Evolutionary conservation across 2,888 invertebrate genomes (phyloP).

Genomic region (Tenthredo scrophulariae): DNA sequence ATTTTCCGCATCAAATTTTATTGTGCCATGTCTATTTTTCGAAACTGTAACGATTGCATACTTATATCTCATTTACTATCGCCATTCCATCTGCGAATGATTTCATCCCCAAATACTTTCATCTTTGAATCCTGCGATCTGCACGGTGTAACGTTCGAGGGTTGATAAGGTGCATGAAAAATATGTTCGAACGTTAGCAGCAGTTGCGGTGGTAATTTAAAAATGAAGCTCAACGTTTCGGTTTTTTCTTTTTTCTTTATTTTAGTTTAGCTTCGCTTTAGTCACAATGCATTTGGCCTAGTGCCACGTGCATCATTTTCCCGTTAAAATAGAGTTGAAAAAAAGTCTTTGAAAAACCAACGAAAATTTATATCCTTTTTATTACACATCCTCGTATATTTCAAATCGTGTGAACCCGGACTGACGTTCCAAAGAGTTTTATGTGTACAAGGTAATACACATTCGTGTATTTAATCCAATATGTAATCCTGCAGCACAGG

Average conservation of each 20-base stretch:
- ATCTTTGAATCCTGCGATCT: not conserved
- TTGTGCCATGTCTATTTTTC: not conserved
- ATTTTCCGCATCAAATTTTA: not conserved
- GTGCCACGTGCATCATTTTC: slow-evolving; percentile 45
- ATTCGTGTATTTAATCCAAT: not conserved
- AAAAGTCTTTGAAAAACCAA: not conserved
- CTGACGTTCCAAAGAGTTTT: not conserved
- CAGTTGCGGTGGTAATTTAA: slow-evolving; percentile 33
- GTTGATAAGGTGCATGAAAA: slow-evolving; percentile 33
- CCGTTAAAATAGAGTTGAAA: slow-evolving; percentile 21
- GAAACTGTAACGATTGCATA: not conserved
- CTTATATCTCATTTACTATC: not conserved
- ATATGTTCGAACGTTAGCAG: slow-evolving; percentile 21
- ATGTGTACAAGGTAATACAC: not conserved
- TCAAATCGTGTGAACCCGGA: not conserved
- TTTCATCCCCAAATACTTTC: not conserved
- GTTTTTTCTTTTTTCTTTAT: not conserved
- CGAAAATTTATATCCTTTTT: not conserved
- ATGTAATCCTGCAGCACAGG: not conserved
- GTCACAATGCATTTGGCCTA: slow-evolving; percentile 49
- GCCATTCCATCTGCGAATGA: not conserved
- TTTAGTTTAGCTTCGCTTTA: slow-evolving; percentile 7
- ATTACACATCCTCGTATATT: not conserved
- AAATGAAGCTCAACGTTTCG: slow-evolving; percentile 8
- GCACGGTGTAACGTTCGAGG: not conserved